Evolutionary conservation across 64 coral and sea anemone species (phyloP), one percentile per base, ranked within the genome.

Genomic region (Pachyseris speciosa): DNA sequence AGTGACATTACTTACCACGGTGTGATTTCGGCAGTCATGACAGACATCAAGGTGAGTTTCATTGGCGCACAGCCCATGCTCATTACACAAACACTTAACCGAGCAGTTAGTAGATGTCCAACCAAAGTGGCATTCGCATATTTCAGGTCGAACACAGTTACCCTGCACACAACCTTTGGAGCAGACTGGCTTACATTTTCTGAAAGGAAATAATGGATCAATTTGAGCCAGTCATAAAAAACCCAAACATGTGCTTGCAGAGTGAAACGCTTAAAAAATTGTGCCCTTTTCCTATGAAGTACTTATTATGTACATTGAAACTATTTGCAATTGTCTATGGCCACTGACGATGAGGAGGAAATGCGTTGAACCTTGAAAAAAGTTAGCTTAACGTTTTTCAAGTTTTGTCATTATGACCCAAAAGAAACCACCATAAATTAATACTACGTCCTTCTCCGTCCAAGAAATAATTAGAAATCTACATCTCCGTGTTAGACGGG

Each of bases 101-200:
- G 97, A 93, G 68, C 97, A 99, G 73, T 95, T 93, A 25, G 3
- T 47, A 2, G 89, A 77, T 5, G 94, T 95, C 85, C 85, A 99
- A 17, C 97, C 97, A 64, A 99, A 99, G 67, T 78, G 12, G 73
- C 97, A 99, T 0, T 41, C 37, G 32, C 97, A 99, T 10, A 77
- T 37, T 24, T 99, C 89, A 16, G 97, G 97, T 27, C 19, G 39
- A 10, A 87, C 76, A 43, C 97, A 99, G 2, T 20, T 24, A 5
- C 97, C 97, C 0, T 85, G 69, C 7, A 61, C 41, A 87, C 97
- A 99, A 0, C 97, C 97, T 37, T 95, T 77, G 12, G 57, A 79
- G 49, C 97, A 99, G 3, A 99, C 57, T 28, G 97, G 90, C 19
- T 66, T 22, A 67, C 97, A 99, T 5, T 36, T 89, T 16, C 66